Evolutionary conservation across 2,113 vertebrate genomes (phyloP).

Genomic region (Thomomys bottae): DNA sequence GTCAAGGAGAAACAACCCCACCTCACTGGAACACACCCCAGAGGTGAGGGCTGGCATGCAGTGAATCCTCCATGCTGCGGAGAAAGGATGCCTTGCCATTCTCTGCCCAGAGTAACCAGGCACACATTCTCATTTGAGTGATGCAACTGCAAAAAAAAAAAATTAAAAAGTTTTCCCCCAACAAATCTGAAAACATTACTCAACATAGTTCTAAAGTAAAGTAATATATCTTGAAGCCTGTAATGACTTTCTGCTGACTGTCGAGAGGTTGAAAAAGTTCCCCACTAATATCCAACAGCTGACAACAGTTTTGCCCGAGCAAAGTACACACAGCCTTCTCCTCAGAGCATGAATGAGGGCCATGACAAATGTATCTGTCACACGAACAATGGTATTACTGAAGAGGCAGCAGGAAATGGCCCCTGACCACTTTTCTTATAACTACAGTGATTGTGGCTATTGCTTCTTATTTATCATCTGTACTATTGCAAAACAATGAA

Average conservation of each 20-base stretch:
- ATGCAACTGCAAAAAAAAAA: not conserved
- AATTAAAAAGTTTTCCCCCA: not conserved
- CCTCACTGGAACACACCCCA: not conserved
- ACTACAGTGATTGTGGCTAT: constrained; percentile 32
- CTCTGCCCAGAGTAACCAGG: not conserved
- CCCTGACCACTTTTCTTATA: constrained; percentile 39
- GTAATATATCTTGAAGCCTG: not conserved
- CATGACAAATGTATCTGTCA: constrained; percentile 56
- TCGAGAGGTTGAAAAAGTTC: constrained; percentile 24
- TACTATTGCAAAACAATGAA: constrained; percentile 52
- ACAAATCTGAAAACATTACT: not conserved
- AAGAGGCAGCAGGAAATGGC: constrained; percentile 46
- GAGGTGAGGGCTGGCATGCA: not conserved
- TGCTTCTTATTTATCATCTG: constrained; percentile 8
- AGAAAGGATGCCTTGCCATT: not conserved
- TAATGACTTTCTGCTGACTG: not conserved
- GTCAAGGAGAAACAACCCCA: not conserved
- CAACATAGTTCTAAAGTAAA: constrained; percentile 10
- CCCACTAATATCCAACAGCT: not conserved
- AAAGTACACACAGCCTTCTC: constrained; percentile 25
- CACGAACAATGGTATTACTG: constrained; percentile 48
- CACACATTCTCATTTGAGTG: not conserved
- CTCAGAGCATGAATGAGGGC: constrained; percentile 51
- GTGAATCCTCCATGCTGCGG: not conserved
- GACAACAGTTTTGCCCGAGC: constrained; percentile 18